Conservation (phyloP, 2,113 vertebrate genomes). For the Ochotona princeps region DNA sequence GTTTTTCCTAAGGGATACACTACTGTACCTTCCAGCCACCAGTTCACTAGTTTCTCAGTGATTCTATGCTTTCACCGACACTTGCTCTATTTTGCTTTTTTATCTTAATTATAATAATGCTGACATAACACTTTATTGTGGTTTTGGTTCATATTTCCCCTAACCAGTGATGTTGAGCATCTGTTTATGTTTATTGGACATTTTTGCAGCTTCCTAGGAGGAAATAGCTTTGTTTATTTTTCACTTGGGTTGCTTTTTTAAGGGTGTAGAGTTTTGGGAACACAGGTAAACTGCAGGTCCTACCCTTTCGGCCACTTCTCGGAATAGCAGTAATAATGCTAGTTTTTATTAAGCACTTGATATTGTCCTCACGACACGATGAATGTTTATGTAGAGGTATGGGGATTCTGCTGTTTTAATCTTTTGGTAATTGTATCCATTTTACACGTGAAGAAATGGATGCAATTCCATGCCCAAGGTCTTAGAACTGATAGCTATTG, state of each 20-base stretch:
- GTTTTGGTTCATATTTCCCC: background rate
- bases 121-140: background rate
- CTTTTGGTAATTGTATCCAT: background rate
- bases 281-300: background rate
- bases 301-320: background rate
- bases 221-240: background rate
- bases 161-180: background rate
- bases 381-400: background rate
- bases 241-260: background rate
- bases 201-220: background rate
- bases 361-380: fast-evolving
- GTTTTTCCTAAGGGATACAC: background rate
- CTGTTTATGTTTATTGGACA: background rate
- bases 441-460: background rate
- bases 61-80: background rate
- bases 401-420: background rate
- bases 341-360: background rate
- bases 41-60: background rate
- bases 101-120: background rate
- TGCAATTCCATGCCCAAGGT: background rate
- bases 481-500: background rate
- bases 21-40: background rate
- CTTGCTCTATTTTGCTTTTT: background rate
- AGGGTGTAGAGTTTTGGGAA: background rate
- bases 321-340: fast-evolving